Conservation (phyloP, 2,113 vertebrate genomes). For the Delphinus delphis region DNA sequence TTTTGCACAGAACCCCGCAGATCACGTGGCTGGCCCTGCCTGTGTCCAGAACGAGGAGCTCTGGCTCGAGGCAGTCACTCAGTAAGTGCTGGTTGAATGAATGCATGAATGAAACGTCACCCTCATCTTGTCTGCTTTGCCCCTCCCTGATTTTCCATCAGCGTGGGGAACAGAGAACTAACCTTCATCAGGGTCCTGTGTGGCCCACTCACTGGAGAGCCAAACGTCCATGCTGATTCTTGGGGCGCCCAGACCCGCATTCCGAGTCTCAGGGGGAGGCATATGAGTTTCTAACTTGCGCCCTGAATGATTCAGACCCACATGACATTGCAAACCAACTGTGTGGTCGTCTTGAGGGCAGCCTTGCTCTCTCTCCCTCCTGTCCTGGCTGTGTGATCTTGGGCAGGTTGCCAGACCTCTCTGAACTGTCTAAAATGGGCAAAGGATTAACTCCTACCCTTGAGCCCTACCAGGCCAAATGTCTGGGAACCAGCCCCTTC, state of each 20-base stretch:
- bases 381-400: background rate
- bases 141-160: background rate
- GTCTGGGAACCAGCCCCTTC: background rate
- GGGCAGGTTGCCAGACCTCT: background rate
- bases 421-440: background rate
- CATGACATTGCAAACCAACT: rapidly evolving
- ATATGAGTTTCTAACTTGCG: background rate
- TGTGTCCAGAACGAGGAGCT: background rate
- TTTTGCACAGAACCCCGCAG: background rate
- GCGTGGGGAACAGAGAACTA: rapidly evolving
- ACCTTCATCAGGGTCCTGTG: background rate
- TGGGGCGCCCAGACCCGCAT: background rate
- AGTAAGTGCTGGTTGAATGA: background rate
- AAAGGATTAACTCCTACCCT: background rate
- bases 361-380: no score
- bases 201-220: background rate
- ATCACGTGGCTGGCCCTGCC: background rate
- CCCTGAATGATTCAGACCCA: background rate
- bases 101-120: background rate
- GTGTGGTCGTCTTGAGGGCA: no score
- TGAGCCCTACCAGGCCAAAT: background rate
- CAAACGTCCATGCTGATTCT: rapidly evolving
- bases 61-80: background rate
- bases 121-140: background rate
- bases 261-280: background rate